phyloP scores from a whole-genome alignment of 2,113 vertebrate species.

The Limnothrissa miodon region DNA sequence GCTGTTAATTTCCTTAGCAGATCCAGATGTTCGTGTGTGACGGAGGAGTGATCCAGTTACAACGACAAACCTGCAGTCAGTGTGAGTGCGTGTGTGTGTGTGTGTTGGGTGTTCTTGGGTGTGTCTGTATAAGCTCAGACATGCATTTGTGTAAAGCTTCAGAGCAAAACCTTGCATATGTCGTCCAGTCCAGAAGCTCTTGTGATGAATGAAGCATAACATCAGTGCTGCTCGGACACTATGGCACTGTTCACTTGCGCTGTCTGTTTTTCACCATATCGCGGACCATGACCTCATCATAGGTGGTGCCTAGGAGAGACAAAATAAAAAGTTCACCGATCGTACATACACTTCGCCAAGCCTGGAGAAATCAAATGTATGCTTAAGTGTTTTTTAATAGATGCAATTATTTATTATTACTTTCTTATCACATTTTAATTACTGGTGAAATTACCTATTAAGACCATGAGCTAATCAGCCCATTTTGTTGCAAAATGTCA shows the following conservation, averaged over 20 bases:
- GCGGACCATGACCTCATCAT: background rate
- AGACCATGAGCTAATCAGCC: constrained; percentile 13
- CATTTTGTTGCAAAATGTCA: constrained; percentile 1
- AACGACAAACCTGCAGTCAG: constrained; percentile 32
- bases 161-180: constrained; percentile 14
- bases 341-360: background rate
- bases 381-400: constrained; percentile 19
- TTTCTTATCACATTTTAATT: constrained; percentile 17
- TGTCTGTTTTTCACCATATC: constrained; percentile 5
- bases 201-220: background rate
- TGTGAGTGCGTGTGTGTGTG: constrained; percentile 29
- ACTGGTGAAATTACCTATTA: constrained; percentile 21
- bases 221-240: background rate
- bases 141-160: constrained; percentile 18
- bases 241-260: background rate
- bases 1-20: constrained; percentile 60
- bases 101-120: background rate
- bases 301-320: background rate
- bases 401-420: constrained; percentile 20
- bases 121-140: background rate
- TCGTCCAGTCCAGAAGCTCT: background rate
- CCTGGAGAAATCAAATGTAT: background rate
- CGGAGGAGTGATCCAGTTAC: constrained; percentile 51
- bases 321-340: background rate
- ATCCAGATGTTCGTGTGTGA: constrained; percentile 68